These are phyloP conservation scores for Brachyistius frenatus DNA, from an alignment of 2,113 vertebrate species.

Conservation along the genomic window DNA sequence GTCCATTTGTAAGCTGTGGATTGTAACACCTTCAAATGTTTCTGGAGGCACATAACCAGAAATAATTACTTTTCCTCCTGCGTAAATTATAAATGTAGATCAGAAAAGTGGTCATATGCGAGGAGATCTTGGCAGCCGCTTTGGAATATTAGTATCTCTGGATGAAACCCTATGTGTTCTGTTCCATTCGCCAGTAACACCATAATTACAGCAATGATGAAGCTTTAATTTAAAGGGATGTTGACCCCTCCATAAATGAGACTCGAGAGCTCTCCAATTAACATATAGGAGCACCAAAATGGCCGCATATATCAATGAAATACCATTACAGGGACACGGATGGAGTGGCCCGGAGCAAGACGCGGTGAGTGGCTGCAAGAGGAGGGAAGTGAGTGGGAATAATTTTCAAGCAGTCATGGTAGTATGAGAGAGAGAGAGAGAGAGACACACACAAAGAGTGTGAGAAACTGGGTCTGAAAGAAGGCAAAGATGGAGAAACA, in stretches of 20 bases:
- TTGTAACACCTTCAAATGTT: no score
- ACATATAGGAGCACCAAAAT: slow-evolving; percentile 47
- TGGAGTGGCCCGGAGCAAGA: slow-evolving; percentile 47
- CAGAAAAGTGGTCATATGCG: no score
- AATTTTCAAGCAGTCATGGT: neutral
- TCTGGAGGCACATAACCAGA: no score
- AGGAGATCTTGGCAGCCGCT: neutral
- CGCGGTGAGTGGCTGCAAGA: neutral
- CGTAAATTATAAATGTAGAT: no score
- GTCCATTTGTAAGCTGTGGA: no score
- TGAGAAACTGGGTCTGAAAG: neutral
- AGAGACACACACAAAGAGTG: neutral
- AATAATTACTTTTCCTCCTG: no score
- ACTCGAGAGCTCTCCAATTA: slow-evolving; percentile 45
- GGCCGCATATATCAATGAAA: slow-evolving; percentile 55
- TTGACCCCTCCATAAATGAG: slow-evolving; percentile 49
- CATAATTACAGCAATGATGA: slow-evolving; percentile 28
- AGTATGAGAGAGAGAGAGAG: neutral
- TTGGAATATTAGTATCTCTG: slow-evolving; percentile 8
- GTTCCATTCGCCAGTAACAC: slow-evolving; percentile 4
- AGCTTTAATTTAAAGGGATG: slow-evolving; percentile 59
- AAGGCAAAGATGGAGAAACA: neutral
- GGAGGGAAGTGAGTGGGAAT: slow-evolving; percentile 11
- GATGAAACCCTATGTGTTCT: neutral
- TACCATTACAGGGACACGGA: slow-evolving; percentile 52